These are phyloP conservation scores for Cataglyphis livida DNA, from an alignment of 2,888 invertebrate species.

Conservation along the genomic window DNA sequence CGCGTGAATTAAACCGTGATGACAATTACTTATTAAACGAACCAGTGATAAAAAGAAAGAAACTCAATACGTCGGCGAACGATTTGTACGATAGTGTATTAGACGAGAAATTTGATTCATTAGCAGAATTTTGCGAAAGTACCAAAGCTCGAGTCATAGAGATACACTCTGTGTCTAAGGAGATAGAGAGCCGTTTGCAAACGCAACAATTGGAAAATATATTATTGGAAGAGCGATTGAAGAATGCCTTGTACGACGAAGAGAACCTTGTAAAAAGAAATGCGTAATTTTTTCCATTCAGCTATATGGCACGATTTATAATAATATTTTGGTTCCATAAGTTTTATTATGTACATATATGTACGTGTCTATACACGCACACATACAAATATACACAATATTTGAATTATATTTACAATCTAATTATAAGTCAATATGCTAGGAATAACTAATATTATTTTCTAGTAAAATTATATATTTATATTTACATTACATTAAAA, in stretches of 20 bases:
- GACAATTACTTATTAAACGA: constrained; percentile 18
- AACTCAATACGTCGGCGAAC: background rate
- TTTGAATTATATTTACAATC: constrained; percentile 1
- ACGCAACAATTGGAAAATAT: constrained; percentile 86
- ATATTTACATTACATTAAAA: background rate
- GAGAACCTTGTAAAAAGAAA: background rate
- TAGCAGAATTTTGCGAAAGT: constrained; percentile 68
- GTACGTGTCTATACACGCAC: background rate
- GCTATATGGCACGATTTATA: background rate
- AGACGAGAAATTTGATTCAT: constrained; percentile 47
- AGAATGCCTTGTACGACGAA: constrained; percentile 83
- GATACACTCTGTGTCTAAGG: constrained; percentile 78
- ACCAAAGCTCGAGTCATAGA: constrained; percentile 60
- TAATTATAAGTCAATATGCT: background rate
- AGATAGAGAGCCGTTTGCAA: constrained; percentile 86
- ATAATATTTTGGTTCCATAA: constrained; percentile 8
- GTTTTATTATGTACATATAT: background rate
- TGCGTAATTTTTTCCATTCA: constrained; percentile 1
- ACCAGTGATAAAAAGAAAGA: background rate
- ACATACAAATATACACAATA: background rate
- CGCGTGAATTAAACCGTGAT: constrained; percentile 2
- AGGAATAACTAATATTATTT: background rate
- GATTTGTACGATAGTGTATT: constrained; percentile 15
- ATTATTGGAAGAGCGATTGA: constrained; percentile 86
- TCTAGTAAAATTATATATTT: background rate